phyloP scores from a whole-genome alignment of 2,113 vertebrate species.

The Elephantulus edwardii region DNA sequence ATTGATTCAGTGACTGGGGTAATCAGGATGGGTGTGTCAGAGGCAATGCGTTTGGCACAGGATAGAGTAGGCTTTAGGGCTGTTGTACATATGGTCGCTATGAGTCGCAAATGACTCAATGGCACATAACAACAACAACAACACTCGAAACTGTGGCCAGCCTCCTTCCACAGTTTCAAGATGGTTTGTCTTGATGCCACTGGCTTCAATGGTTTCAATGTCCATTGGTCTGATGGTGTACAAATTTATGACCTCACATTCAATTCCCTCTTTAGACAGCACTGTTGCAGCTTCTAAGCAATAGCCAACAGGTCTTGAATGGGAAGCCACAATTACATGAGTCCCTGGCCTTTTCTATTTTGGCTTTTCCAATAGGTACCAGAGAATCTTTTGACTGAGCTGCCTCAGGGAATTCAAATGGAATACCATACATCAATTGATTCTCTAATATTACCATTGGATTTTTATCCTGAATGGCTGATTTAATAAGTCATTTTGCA shows the following conservation, averaged over 20 bases:
- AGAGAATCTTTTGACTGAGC: slow-evolving; percentile 94
- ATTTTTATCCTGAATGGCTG: slow-evolving; percentile 62
- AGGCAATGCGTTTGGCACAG: too few relatives aligned
- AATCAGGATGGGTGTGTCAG: too few relatives aligned
- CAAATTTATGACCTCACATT: slow-evolving; percentile 97
- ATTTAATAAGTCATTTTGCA: slow-evolving; percentile 72
- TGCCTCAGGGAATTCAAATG: too few relatives aligned
- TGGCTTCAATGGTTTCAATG: too few relatives aligned
- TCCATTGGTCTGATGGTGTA: slow-evolving; percentile 95
- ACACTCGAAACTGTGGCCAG: slow-evolving; percentile 97
- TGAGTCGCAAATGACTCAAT: too few relatives aligned
- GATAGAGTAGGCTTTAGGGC: too few relatives aligned
- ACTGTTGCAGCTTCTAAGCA: slow-evolving; percentile 94
- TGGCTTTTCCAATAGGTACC: slow-evolving; percentile 97
- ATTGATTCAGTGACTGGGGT: too few relatives aligned
- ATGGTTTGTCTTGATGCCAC: slow-evolving; percentile 95
- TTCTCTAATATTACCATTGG: slow-evolving; percentile 87
- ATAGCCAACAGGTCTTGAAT: slow-evolving; percentile 92
- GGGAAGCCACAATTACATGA: slow-evolving; percentile 90
- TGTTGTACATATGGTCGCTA: too few relatives aligned
- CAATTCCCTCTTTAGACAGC: slow-evolving; percentile 96
- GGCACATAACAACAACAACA: too few relatives aligned
- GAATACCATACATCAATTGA: slow-evolving; percentile 95
- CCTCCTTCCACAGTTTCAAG: slow-evolving; percentile 96
- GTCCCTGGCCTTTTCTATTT: slow-evolving; percentile 92